These are phyloP conservation scores for Notoglanidium macrostoma DNA, from an alignment of 2,797 vertebrate genomes.

Conservation along the genomic window DNA sequence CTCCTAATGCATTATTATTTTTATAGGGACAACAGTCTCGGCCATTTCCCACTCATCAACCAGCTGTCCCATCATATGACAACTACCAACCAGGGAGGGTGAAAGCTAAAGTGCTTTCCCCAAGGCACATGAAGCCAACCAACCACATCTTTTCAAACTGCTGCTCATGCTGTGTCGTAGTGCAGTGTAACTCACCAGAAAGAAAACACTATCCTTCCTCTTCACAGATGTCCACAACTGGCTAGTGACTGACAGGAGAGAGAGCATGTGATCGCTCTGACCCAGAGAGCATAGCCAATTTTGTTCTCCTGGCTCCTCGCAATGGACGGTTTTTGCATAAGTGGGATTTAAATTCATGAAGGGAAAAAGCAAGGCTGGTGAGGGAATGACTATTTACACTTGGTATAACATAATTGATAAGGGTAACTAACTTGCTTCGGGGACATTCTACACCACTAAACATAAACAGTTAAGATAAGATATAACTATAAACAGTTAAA, in stretches of 20 bases:
- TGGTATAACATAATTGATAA: background rate
- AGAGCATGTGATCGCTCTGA: no score
- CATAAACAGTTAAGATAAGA: background rate
- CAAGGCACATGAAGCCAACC: background rate
- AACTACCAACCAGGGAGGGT: background rate
- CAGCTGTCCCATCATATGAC: background rate
- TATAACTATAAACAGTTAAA: no score
- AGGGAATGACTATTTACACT: background rate
- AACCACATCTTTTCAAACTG: background rate
- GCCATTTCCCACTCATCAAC: background rate
- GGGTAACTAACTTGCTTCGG: background rate
- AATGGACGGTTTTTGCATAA: background rate
- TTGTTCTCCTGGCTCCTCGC: background rate
- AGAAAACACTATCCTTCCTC: background rate
- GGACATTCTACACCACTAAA: background rate
- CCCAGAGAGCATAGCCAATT: background rate
- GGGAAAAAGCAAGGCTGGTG: background rate
- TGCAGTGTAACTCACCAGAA: background rate
- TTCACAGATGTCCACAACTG: background rate
- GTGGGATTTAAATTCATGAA: background rate
- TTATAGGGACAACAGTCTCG: background rate
- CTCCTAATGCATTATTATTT: background rate
- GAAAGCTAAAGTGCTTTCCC: background rate
- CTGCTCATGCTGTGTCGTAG: background rate
- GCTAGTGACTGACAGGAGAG: background rate